A percentile compares a stretch with the other conserved stretches of the same genome.
Conservation (phyloP, 2,797 vertebrate genomes). For the Decapterus maruadsi region DNA sequence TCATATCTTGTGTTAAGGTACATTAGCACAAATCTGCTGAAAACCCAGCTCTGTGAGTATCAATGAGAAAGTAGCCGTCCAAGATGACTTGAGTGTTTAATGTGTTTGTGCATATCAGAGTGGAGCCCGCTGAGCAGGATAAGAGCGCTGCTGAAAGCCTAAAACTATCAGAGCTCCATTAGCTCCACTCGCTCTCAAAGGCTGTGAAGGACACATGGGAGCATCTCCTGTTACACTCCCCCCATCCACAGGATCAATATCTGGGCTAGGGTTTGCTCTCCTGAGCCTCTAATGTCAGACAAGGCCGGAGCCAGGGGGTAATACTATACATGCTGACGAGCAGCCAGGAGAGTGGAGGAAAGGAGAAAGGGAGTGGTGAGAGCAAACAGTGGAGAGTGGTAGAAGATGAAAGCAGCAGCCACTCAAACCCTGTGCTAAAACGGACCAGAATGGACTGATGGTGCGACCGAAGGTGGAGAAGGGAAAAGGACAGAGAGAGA, state of each 20-base stretch:
- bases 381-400: slow-evolving; percentile 43
- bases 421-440: slow-evolving; percentile 48
- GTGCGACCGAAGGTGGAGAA: slow-evolving; percentile 14
- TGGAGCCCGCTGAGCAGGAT: slow-evolving; percentile 47
- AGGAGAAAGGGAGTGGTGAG: slow-evolving; percentile 64
- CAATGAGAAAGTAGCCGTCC: slow-evolving; percentile 8
- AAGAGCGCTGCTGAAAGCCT: slow-evolving; percentile 72
- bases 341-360: slow-evolving; percentile 52
- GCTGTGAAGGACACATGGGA: slow-evolving; percentile 83
- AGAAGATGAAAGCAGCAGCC: slow-evolving; percentile 67
- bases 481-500: slow-evolving; percentile 4
- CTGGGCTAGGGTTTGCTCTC: slow-evolving; percentile 95
- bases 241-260: slow-evolving; percentile 96
- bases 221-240: slow-evolving; percentile 93
- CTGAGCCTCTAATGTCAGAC: slow-evolving; percentile 95
- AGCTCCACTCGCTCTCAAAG: slow-evolving; percentile 71
- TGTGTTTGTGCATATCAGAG: slow-evolving; percentile 52
- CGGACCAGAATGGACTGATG: slow-evolving; percentile 21
- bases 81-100: slow-evolving; percentile 23
- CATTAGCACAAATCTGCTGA: not conserved
- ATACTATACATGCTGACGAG: slow-evolving; percentile 93
- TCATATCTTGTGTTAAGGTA: not conserved
- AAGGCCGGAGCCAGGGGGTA: slow-evolving; percentile 92
- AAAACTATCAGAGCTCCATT: slow-evolving; percentile 76
- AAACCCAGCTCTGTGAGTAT: slow-evolving; percentile 38